Evolutionary conservation across 2,888 invertebrate species (phyloP).

Genomic region (Polymixis flavicincta): DNA sequence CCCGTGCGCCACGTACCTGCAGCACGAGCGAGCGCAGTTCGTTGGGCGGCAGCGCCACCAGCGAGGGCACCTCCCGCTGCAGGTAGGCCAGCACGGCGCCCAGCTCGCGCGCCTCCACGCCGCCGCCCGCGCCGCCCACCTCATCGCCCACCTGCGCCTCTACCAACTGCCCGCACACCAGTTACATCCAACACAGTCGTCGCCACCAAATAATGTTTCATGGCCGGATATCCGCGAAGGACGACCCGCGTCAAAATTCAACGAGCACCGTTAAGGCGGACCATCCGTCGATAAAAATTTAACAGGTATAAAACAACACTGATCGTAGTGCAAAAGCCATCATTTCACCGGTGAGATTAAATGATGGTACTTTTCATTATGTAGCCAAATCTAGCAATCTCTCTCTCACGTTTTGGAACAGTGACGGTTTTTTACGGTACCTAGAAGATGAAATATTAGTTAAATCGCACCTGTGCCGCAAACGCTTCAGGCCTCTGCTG

Average conservation of each 20-base stretch:
- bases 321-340: background rate
- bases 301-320: background rate
- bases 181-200: background rate
- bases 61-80: slow-evolving; percentile 90
- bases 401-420: too few species aligned
- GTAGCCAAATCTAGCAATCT: too few species aligned
- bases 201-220: too few species aligned
- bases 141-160: slow-evolving; percentile 82
- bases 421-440: too few species aligned
- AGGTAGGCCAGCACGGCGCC: slow-evolving; percentile 91
- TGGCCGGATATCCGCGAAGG: background rate
- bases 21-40: slow-evolving; percentile 88
- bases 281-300: background rate
- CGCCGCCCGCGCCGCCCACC: slow-evolving; percentile 72
- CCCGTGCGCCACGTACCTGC: slow-evolving; percentile 76
- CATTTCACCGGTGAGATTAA: background rate
- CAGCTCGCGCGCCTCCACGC: slow-evolving; percentile 88
- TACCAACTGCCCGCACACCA: slow-evolving; percentile 49
- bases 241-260: background rate
- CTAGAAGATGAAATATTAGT: too few species aligned
- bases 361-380: too few species aligned
- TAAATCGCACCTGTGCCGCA: slow-evolving; percentile 72
- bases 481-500: slow-evolving; percentile 81
- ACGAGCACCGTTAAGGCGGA: background rate
- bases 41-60: slow-evolving; percentile 88